Evolutionary conservation across 2,888 invertebrate genomes (phyloP).

Genomic region (Drosophila fungiperda): DNA sequence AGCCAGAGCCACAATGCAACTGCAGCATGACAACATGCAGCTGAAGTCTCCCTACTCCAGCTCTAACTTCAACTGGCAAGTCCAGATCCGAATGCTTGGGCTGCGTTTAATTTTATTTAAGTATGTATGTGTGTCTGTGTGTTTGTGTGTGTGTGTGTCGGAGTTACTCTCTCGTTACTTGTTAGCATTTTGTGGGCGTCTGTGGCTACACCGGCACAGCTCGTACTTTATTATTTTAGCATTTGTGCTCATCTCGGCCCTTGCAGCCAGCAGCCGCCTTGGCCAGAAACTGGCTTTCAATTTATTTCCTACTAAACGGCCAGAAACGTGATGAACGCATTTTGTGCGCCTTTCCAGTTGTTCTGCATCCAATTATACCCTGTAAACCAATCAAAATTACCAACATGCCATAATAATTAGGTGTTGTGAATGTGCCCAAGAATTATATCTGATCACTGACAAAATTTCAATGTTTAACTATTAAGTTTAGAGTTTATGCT

Average conservation of each 20-base stretch:
- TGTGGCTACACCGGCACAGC: slow-evolving; percentile 33
- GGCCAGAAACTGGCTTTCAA: slow-evolving; percentile 38
- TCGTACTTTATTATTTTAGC: slow-evolving; percentile 49
- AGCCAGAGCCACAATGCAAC: slow-evolving; percentile 33
- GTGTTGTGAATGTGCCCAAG: neutral
- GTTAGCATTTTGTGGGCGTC: slow-evolving; percentile 74
- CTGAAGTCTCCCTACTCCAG: slow-evolving; percentile 13
- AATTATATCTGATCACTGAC: neutral
- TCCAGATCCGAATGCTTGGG: slow-evolving; percentile 34
- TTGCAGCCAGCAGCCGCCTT: slow-evolving; percentile 12
- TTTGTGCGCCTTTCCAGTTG: slow-evolving; percentile 39
- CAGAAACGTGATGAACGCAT: slow-evolving; percentile 75
- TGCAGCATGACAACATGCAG: slow-evolving; percentile 47
- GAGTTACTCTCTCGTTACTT: slow-evolving; percentile 60
- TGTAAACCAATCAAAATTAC: slow-evolving; percentile 1
- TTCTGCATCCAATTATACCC: slow-evolving; percentile 19
- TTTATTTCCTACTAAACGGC: slow-evolving; percentile 67
- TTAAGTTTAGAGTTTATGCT: neutral
- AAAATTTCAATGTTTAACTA: neutral
- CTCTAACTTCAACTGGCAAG: slow-evolving; percentile 12
- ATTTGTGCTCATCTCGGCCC: slow-evolving; percentile 34
- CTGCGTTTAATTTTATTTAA: slow-evolving; percentile 22
- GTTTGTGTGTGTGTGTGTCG: slow-evolving; percentile 9
- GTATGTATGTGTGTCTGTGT: neutral
- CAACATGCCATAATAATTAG: neutral